phyloP scores from a whole-genome alignment of 2,888 invertebrate genomes.

The Ceriagrion tenellum region DNA sequence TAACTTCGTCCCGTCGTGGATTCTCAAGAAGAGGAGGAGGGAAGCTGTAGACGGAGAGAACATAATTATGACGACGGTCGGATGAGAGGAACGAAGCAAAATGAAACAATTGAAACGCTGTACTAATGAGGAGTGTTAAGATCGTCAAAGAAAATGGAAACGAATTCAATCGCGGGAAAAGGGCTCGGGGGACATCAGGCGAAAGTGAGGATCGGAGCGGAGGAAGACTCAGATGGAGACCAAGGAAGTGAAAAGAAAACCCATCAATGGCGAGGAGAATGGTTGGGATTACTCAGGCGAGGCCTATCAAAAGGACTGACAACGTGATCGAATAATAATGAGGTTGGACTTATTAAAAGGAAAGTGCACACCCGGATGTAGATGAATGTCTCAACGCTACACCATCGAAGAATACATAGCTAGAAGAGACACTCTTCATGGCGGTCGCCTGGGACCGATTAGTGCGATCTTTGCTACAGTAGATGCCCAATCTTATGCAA shows the following conservation, averaged over 20 bases:
- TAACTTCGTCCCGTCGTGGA: background rate
- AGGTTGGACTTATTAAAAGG: constrained; percentile 22
- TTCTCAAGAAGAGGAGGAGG: background rate
- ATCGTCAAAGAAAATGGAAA: constrained; percentile 27
- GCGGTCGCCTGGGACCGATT: background rate
- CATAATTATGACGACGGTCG: background rate
- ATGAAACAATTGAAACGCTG: constrained; percentile 5
- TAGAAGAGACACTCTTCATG: background rate
- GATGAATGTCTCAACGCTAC: background rate
- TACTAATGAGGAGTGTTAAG: constrained; percentile 33
- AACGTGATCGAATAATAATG: constrained; percentile 34
- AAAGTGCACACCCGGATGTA: background rate
- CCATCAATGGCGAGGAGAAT: background rate
- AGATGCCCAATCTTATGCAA: background rate
- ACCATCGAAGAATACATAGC: background rate
- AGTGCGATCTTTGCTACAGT: background rate
- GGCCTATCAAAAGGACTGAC: background rate
- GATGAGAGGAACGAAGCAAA: constrained; percentile 20
- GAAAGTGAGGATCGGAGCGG: background rate
- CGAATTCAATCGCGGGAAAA: constrained; percentile 25
- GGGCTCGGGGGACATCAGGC: background rate
- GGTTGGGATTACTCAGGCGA: constrained; percentile 7
- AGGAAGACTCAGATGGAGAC: background rate
- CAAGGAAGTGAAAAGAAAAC: background rate
- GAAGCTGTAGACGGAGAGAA: background rate